phyloP scores from a whole-genome alignment of 2,113 vertebrate genomes.

The Dromaius novaehollandiae region DNA sequence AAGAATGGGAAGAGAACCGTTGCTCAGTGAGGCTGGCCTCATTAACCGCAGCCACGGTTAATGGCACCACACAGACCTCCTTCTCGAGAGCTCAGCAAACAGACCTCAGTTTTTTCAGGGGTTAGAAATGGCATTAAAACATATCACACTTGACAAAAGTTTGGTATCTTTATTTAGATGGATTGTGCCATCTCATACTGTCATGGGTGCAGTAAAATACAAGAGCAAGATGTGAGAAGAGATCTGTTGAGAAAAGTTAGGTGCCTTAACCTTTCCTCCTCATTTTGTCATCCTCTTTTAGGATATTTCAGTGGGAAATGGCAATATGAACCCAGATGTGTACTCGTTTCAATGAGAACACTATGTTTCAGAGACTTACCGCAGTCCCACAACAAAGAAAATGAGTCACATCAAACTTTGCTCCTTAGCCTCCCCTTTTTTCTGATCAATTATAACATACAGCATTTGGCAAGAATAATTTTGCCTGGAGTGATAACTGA shows the following conservation, averaged over 20 bases:
- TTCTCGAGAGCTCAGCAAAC: neutral
- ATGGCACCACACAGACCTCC: neutral
- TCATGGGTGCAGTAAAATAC: neutral
- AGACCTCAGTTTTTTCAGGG: neutral
- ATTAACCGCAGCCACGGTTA: neutral
- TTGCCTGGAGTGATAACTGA: neutral
- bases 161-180: neutral
- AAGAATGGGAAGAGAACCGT: neutral
- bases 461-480: neutral
- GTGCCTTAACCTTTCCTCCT: neutral
- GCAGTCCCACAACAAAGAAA: neutral
- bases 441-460: neutral
- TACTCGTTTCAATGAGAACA: neutral
- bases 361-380: neutral
- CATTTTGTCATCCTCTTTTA: neutral
- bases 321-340: neutral
- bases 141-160: neutral
- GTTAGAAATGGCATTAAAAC: neutral
- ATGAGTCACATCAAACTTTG: neutral
- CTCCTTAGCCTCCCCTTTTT: neutral
- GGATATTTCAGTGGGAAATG: neutral
- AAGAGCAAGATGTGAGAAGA: neutral
- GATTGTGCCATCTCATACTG: accelerated
- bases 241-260: neutral
- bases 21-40: neutral